Conservation (phyloP, 2,888 invertebrate species). For the Lycaena phlaeas region DNA sequence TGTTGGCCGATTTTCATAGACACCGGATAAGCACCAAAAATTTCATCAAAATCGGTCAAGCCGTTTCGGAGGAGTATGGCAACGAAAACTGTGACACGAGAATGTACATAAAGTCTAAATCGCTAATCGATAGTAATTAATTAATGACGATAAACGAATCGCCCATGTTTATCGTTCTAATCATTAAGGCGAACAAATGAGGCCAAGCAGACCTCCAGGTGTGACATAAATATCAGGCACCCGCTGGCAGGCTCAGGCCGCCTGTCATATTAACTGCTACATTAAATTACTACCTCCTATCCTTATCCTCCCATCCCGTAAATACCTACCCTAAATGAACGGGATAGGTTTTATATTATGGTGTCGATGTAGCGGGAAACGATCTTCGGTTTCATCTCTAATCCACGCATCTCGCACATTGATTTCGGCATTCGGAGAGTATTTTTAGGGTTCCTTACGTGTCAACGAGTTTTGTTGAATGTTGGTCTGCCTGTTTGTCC, state of each 20-base stretch:
- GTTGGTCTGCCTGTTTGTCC: too few species aligned
- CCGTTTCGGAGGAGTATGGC: too few species aligned
- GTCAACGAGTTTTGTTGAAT: too few species aligned
- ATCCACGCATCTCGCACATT: constrained; percentile 66
- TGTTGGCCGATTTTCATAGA: too few species aligned
- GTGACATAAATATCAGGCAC: constrained; percentile 69
- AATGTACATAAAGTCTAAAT: too few species aligned
- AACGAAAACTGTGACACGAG: too few species aligned
- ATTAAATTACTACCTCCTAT: constrained; percentile 66
- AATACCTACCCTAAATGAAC: constrained; percentile 29
- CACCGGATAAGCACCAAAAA: too few species aligned
- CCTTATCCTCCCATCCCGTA: constrained; percentile 40
- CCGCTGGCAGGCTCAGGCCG: constrained; percentile 68
- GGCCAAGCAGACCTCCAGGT: constrained; percentile 55
- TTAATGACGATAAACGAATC: constrained; percentile 67
- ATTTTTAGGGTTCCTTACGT: too few species aligned
- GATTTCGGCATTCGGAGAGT: constrained; percentile 69
- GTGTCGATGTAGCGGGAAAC: too few species aligned
- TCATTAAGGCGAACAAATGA: constrained; percentile 36
- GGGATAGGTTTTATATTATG: too few species aligned
- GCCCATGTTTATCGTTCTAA: constrained; percentile 56
- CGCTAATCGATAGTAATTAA: constrained; percentile 47
- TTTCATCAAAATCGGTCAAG: too few species aligned
- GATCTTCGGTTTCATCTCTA: too few species aligned
- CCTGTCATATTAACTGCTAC: constrained; percentile 74